phyloP scores from a whole-genome alignment of 1,140 invertebrate species.

The Macrobrachium nipponense region DNA sequence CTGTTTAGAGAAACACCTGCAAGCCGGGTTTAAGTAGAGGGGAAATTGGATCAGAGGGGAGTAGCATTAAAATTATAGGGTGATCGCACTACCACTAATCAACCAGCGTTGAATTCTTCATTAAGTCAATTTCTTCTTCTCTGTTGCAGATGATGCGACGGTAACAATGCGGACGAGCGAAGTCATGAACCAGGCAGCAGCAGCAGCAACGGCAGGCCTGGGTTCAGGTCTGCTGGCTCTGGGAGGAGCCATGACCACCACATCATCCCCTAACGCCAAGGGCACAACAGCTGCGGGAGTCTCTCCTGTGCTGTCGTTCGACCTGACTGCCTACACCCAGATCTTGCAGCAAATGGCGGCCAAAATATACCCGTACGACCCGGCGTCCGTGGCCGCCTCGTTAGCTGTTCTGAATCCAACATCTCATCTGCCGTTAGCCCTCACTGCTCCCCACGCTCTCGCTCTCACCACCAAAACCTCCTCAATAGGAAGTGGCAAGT shows the following conservation, averaged over 20 bases:
- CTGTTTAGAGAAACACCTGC: too few species aligned
- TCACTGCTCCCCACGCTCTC: constrained; percentile 52
- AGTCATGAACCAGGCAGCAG: constrained; percentile 48
- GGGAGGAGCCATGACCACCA: constrained; percentile 45
- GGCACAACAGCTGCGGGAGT: constrained; percentile 20
- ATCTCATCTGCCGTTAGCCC: constrained; percentile 59
- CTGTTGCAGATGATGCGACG: constrained; percentile 47
- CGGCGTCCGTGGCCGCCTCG: constrained; percentile 59
- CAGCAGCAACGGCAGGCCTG: constrained; percentile 43
- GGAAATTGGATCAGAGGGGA: too few species aligned
- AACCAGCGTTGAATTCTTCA: neutral
- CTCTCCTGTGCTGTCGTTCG: constrained; percentile 48
- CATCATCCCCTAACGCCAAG: constrained; percentile 16
- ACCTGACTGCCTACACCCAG: constrained; percentile 57
- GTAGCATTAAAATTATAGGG: too few species aligned
- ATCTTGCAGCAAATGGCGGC: constrained; percentile 60
- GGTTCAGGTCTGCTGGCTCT: constrained; percentile 51
- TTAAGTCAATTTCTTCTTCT: neutral
- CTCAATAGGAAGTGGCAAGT: constrained; percentile 24
- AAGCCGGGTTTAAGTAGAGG: too few species aligned
- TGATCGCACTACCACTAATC: neutral
- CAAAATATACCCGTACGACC: constrained; percentile 58
- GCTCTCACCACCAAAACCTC: constrained; percentile 33
- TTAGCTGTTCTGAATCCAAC: constrained; percentile 52
- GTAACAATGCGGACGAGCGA: constrained; percentile 54